Conservation (phyloP, 2,113 vertebrate species). For the Crocuta crocuta region DNA sequence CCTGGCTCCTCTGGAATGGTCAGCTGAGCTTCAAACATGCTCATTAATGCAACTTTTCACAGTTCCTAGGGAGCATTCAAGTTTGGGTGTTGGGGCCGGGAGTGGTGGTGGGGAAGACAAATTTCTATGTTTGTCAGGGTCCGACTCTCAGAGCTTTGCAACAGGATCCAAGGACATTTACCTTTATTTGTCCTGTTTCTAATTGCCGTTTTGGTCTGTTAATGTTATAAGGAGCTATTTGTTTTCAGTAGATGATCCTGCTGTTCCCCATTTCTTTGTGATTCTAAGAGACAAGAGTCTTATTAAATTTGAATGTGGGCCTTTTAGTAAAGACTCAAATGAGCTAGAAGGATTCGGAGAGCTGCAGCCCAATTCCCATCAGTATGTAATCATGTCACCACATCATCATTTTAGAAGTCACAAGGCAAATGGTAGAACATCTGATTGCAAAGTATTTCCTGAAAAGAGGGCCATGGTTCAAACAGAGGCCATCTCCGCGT, state of each 20-base stretch:
- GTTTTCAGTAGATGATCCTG: neutral
- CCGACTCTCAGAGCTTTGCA: neutral
- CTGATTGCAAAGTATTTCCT: neutral
- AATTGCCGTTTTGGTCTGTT: neutral
- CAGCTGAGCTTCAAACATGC: neutral
- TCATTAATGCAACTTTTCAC: conserved; percentile 6
- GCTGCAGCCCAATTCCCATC: neutral
- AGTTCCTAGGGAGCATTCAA: neutral
- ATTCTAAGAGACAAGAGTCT: neutral
- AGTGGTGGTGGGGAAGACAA: neutral
- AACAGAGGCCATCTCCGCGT: neutral
- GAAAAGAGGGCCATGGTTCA: neutral
- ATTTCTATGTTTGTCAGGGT: neutral
- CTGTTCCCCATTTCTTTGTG: neutral
- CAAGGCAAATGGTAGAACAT: neutral
- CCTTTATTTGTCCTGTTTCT: neutral
- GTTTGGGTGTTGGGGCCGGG: neutral
- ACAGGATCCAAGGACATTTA: neutral
- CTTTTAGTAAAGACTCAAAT: neutral
- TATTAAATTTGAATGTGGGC: neutral
- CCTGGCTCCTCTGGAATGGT: conserved; percentile 19
- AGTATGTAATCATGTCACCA: neutral
- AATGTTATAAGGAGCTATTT: conserved; percentile 8
- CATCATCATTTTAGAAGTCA: neutral
- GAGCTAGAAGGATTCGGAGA: neutral